Conservation (phyloP, 2,888 invertebrate genomes). For the Acleris sparsana region DNA sequence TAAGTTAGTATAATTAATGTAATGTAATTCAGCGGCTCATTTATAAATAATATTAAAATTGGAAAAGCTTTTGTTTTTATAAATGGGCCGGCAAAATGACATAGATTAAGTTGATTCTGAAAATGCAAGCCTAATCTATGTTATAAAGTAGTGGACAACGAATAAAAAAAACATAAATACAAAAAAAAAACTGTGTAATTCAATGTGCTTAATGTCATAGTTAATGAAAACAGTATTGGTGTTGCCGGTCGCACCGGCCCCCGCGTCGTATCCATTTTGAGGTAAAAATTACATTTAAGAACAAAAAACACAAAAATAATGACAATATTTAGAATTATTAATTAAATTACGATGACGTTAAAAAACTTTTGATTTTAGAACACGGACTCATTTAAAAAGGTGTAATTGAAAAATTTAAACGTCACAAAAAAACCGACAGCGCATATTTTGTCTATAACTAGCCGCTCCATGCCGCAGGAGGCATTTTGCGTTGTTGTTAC, state of each 20-base stretch:
- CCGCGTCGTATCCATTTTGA: slow-evolving; percentile 72
- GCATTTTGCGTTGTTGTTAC: slow-evolving; percentile 68
- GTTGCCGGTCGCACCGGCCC: slow-evolving; percentile 56
- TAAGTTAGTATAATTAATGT: slow-evolving; percentile 80
- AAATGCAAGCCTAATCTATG: slow-evolving; percentile 55
- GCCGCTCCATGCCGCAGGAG: slow-evolving; percentile 71
- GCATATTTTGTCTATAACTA: slow-evolving; percentile 68
- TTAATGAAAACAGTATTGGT: slow-evolving; percentile 69
- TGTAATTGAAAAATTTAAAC: slow-evolving; percentile 17
- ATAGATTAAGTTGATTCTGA: slow-evolving; percentile 50
- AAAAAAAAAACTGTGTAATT: slow-evolving; percentile 72
- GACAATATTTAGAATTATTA: slow-evolving; percentile 38
- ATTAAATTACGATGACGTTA: slow-evolving; percentile 21
- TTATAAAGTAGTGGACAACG: slow-evolving; percentile 76
- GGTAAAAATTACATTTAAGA: slow-evolving; percentile 44
- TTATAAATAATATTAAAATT: slow-evolving; percentile 48
- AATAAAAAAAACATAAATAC: slow-evolving; percentile 72
- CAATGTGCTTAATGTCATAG: slow-evolving; percentile 74
- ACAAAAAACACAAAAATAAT: slow-evolving; percentile 25
- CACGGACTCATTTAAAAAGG: not conserved
- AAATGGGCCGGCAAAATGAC: slow-evolving; percentile 56
- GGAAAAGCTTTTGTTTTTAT: slow-evolving; percentile 48
- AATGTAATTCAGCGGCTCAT: slow-evolving; percentile 69
- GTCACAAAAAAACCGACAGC: slow-evolving; percentile 57
- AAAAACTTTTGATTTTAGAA: slow-evolving; percentile 15